phyloP scores from a whole-genome alignment of 2,888 invertebrate genomes.

The Melieria picta region DNA sequence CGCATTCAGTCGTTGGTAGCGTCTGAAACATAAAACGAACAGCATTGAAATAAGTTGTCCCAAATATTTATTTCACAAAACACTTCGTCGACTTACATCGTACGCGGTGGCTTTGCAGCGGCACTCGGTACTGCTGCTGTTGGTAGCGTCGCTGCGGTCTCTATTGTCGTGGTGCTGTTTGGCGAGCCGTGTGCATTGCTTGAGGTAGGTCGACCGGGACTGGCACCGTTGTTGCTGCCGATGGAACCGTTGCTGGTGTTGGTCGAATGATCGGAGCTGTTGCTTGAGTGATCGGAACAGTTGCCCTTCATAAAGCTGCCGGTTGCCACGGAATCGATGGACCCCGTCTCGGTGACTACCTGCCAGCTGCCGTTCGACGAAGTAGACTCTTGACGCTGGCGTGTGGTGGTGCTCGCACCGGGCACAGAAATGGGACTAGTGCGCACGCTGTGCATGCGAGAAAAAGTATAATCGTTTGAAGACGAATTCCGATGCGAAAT shows the following conservation, averaged over 20 bases:
- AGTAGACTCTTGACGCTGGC: constrained; percentile 71
- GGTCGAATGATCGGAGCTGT: constrained; percentile 11
- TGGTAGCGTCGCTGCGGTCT: constrained; percentile 7
- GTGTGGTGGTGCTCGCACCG: constrained; percentile 59
- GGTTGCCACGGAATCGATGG: constrained; percentile 64
- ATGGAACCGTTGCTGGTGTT: constrained; percentile 10
- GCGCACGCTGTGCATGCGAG: constrained; percentile 52
- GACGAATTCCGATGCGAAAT: background rate
- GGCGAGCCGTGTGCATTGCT: constrained; percentile 23
- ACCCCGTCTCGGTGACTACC: constrained; percentile 75
- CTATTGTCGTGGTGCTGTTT: constrained; percentile 26
- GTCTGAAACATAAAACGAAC: constrained; percentile 45
- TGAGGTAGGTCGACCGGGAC: constrained; percentile 2
- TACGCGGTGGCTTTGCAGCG: too few relatives aligned
- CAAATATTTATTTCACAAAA: background rate
- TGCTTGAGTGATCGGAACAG: constrained; percentile 9
- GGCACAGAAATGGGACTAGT: constrained; percentile 77
- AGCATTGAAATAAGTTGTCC: background rate
- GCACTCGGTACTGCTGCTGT: background rate
- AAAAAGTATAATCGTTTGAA: background rate
- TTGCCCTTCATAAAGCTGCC: constrained; percentile 54
- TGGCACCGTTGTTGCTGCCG: constrained; percentile 6
- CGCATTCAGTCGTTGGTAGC: constrained; percentile 58
- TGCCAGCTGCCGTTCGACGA: constrained; percentile 76
- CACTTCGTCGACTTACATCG: too few relatives aligned